Conservation (phyloP, 2,113 vertebrate genomes). For the Brienomyrus longianalis region DNA sequence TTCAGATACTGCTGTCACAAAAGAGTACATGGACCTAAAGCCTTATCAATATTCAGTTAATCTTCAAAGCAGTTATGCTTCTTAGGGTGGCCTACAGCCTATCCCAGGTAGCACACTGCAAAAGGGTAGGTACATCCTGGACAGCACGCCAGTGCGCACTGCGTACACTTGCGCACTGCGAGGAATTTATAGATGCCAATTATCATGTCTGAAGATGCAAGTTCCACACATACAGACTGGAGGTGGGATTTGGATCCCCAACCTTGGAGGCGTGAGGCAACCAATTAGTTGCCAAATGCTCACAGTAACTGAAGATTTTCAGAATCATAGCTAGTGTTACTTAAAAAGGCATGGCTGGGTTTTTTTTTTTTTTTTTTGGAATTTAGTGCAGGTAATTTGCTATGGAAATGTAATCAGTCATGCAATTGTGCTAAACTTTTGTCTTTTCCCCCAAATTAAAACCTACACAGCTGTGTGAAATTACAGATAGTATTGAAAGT, state of each 20-base stretch:
- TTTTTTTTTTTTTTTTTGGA: background rate
- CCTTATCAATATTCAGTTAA: background rate
- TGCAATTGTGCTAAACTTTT: background rate
- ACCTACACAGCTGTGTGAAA: background rate
- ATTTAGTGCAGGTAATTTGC: background rate
- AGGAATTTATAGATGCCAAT: background rate
- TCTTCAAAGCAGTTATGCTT: background rate
- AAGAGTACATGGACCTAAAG: background rate
- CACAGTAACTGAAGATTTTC: background rate
- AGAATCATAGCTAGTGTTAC: background rate
- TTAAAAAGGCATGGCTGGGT: background rate
- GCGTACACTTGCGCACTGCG: background rate
- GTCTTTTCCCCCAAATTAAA: background rate
- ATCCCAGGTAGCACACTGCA: background rate
- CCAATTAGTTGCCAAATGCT: background rate
- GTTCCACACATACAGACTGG: background rate
- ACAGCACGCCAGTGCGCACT: background rate
- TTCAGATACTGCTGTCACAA: background rate
- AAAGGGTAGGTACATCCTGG: background rate
- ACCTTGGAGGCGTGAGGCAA: background rate
- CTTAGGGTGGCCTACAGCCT: background rate
- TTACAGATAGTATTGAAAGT: background rate
- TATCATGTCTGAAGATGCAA: background rate
- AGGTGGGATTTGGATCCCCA: background rate
- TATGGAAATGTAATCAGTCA: background rate